Percentiles rank a stretch among this genome's conserved stretches.
phyloP scores from a whole-genome alignment of 2,797 vertebrate genomes.

The Cryptoblepharus egeriae region DNA sequence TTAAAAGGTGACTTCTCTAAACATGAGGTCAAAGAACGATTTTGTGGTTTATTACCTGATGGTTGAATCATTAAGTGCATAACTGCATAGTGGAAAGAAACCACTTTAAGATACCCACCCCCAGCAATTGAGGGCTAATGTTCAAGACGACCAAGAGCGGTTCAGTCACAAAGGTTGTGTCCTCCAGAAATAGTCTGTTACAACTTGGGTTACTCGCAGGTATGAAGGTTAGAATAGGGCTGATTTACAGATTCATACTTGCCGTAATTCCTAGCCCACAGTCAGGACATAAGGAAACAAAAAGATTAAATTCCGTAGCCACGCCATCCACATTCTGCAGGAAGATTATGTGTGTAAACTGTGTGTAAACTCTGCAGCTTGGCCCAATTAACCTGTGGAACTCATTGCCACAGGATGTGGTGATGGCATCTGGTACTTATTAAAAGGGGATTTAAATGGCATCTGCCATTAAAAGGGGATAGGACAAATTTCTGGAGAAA shows the following conservation, averaged over 20 bases:
- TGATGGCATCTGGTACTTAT: too few relatives aligned
- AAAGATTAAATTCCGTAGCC: neutral
- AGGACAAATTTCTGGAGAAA: too few relatives aligned
- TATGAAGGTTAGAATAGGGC: neutral
- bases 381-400: neutral
- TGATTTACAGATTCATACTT: neutral
- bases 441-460: too few relatives aligned
- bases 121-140: neutral
- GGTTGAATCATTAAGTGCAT: conserved; percentile 45
- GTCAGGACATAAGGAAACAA: neutral
- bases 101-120: neutral
- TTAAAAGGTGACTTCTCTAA: conserved; percentile 80
- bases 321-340: neutral
- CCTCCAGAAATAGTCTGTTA: neutral
- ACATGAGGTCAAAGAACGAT: conserved; percentile 67
- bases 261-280: too few relatives aligned
- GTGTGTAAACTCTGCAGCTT: neutral
- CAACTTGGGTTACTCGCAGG: neutral
- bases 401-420: too few relatives aligned
- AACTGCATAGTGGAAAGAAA: conserved; percentile 27
- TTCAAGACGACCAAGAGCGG: neutral
- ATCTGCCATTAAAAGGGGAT: too few relatives aligned
- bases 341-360: neutral
- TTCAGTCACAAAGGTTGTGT: neutral
- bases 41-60: conserved; percentile 51